Evolutionary conservation across 2,888 invertebrate species (phyloP).

Genomic region (Melipona bicolor): DNA sequence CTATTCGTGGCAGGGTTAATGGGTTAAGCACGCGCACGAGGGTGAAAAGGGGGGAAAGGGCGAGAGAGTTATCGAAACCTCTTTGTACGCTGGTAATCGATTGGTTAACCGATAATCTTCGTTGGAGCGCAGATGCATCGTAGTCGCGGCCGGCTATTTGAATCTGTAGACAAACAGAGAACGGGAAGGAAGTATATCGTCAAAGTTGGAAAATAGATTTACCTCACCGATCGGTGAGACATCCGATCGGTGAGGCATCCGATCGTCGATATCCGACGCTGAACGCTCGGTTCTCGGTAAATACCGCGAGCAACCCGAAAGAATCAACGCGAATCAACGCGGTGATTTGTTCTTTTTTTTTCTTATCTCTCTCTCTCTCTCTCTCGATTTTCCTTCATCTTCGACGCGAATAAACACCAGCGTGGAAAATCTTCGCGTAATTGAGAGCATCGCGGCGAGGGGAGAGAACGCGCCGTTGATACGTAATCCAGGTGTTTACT

Average conservation of each 20-base stretch:
- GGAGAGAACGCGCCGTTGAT: slow-evolving; percentile 36
- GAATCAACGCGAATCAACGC: neutral
- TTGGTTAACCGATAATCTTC: slow-evolving; percentile 31
- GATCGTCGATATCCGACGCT: neutral
- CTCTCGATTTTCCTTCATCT: neutral
- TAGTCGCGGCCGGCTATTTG: neutral
- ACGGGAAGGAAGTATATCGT: neutral
- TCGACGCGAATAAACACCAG: neutral
- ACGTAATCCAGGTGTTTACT: slow-evolving; percentile 75
- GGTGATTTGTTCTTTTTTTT: too few species aligned
- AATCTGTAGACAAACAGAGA: slow-evolving; percentile 18
- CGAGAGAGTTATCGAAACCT: neutral
- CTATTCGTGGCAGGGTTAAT: too few species aligned
- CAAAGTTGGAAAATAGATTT: neutral
- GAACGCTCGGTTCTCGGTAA: neutral
- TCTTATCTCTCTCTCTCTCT: neutral
- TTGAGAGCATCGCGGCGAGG: slow-evolving; percentile 61
- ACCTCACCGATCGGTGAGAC: neutral
- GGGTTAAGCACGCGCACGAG: neutral
- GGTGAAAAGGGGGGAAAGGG: too few species aligned
- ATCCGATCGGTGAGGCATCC: too few species aligned
- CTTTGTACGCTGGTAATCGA: slow-evolving; percentile 4
- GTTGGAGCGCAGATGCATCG: slow-evolving; percentile 5
- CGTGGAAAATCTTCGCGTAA: neutral
- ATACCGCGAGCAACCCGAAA: neutral